Evolutionary conservation across 2,113 vertebrate species (phyloP), one percentile per base, ranked within the genome.

Genomic region (Pollachius pollachius): DNA sequence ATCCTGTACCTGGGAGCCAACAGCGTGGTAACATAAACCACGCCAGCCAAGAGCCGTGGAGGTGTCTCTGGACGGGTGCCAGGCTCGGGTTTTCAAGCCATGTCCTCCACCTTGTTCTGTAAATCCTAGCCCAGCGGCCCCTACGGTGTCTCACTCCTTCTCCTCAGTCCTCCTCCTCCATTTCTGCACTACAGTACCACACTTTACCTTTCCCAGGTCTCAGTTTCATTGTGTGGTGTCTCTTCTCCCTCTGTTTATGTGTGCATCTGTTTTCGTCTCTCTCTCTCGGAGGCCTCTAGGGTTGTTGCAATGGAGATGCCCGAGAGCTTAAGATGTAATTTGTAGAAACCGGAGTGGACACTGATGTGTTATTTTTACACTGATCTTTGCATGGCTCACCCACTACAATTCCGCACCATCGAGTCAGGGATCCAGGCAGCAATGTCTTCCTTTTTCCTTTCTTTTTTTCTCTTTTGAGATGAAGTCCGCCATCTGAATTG

Each of bases 401-500:
- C 19, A 13, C 61, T 79, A 27, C 30, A n/a, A 56, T 65, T 71
- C 19, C 15, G 12, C 41, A 48, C 41, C 12, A 48, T 2, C 41
- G 41, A 48, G 41, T 9, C 9, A 64, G 41, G 61, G 67, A 62
- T 69, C 57, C 66, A 17, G 16, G 66, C 56, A 12, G 13, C 1
- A 34, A 65, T 78, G 70, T 73, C 79, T 84, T 76, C 30, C 5
- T 48, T 48, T 48, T 48, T 48, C 9, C 30, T 34, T 34, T 34
- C 3, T 34, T 34, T 34, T 34, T 48, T 48, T 48, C 41, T 48
- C 41, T 48, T 48, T 48, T 11, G 41, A 80, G 67, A 77, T 57
- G 62, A 77, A 56, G 69, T 66, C 68, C 9, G 71, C 78, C 66
- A 65, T 71, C 70, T 81, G 73, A 79, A 78, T 82, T 83, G 74